Evolutionary conservation across 2,797 vertebrate genomes (phyloP).

Genomic region (Novumbra hubbsi): DNA sequence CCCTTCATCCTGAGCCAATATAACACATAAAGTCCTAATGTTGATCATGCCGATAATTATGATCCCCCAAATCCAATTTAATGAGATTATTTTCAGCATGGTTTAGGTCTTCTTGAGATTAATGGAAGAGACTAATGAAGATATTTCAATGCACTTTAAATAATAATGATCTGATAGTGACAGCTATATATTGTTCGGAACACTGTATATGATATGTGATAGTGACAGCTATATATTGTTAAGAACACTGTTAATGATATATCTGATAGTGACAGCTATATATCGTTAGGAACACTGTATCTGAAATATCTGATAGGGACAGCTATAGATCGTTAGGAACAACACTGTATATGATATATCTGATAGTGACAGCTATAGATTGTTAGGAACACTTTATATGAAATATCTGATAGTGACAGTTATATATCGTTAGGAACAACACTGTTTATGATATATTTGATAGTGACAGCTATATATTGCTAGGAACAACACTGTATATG

Average conservation of each 20-base stretch:
- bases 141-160: not conserved
- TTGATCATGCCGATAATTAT: slow-evolving; percentile 39
- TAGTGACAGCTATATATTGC: not conserved
- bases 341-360: slow-evolving; percentile 1
- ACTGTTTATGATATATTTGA: no score
- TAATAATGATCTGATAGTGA: not conserved
- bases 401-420: not conserved
- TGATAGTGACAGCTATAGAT: not conserved
- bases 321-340: no score
- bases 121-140: not conserved
- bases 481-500: not conserved
- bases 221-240: not conserved
- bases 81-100: slow-evolving; percentile 48
- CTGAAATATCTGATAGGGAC: no score
- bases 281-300: no score
- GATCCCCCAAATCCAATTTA: slow-evolving; percentile 44
- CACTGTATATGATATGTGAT: not conserved
- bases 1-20: slow-evolving; percentile 64
- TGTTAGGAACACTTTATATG: not conserved
- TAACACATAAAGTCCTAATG: slow-evolving; percentile 35
- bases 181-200: not conserved
- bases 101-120: not conserved
- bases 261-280: not conserved
- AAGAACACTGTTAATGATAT: not conserved
- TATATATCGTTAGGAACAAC: no score